A percentile compares a stretch with the other conserved stretches of the same genome.
phyloP scores from a whole-genome alignment of 2,797 vertebrate genomes.

The Spatula versicolor region DNA sequence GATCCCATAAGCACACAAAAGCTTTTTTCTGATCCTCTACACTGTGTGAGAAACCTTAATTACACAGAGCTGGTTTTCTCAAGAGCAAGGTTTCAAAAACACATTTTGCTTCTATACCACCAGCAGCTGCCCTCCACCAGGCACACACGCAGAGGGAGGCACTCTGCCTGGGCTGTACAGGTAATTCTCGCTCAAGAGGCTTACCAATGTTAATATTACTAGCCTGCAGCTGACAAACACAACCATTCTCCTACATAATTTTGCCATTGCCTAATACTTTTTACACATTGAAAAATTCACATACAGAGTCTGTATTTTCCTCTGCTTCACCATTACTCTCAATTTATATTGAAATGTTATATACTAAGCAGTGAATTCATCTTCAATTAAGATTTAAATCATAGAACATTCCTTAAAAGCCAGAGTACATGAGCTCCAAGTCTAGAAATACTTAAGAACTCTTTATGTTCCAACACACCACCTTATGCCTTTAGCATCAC shows the following conservation, averaged over 20 bases:
- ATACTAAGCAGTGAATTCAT: neutral
- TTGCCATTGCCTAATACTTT: neutral
- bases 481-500: neutral
- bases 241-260: neutral
- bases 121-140: neutral
- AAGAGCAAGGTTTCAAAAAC: neutral
- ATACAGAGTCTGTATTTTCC: neutral
- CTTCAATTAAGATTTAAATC: neutral
- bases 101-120: neutral
- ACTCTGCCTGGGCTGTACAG: neutral
- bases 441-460: neutral
- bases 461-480: neutral
- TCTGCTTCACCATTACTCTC: neutral
- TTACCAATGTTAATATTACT: neutral
- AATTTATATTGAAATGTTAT: neutral
- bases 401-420: neutral
- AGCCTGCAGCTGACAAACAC: neutral
- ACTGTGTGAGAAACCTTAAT: neutral
- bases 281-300: neutral
- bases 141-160: fast-evolving
- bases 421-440: neutral
- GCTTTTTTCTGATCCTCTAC: neutral
- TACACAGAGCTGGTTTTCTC: neutral
- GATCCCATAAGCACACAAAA: neutral
- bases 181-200: neutral